These are phyloP conservation scores for Pseudotriccus pelzelni DNA, from an alignment of 2,797 vertebrate genomes.

Conservation along the genomic window DNA sequence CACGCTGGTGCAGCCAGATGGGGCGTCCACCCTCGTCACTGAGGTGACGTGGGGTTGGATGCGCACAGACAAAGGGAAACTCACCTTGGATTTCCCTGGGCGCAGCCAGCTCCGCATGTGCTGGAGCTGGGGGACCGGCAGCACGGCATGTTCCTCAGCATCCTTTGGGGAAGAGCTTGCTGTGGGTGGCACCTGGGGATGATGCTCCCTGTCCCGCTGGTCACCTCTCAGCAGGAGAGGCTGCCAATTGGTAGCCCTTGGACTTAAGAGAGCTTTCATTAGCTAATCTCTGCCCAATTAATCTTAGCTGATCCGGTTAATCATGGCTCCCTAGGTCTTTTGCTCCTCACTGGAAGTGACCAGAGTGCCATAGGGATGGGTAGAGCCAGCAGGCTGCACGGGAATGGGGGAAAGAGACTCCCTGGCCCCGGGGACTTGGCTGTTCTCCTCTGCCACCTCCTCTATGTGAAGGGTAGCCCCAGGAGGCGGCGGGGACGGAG, in stretches of 20 bases:
- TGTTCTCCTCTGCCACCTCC: neutral
- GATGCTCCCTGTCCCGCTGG: neutral
- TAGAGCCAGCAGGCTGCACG: neutral
- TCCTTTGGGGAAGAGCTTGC: neutral
- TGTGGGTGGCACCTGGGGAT: neutral
- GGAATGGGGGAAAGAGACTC: too few species aligned
- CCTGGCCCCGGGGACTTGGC: rapidly evolving
- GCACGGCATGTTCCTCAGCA: rapidly evolving
- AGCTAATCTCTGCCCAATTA: constrained; percentile 53
- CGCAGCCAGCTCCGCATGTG: neutral
- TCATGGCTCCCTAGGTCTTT: neutral
- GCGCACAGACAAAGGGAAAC: neutral
- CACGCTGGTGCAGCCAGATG: rapidly evolving
- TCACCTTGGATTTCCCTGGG: neutral
- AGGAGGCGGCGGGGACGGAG: neutral
- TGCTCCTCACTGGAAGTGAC: neutral
- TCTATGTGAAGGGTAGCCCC: neutral
- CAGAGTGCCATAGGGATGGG: neutral
- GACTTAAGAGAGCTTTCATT: neutral
- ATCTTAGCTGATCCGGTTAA: constrained; percentile 42
- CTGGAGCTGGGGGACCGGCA: neutral
- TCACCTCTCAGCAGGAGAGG: neutral
- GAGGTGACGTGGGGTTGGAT: neutral
- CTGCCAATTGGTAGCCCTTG: neutral
- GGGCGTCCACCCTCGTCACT: rapidly evolving